Evolutionary conservation across 2,113 vertebrate genomes (phyloP), one percentile per base, ranked within the genome.

Genomic region (Synodontis membranacea): DNA sequence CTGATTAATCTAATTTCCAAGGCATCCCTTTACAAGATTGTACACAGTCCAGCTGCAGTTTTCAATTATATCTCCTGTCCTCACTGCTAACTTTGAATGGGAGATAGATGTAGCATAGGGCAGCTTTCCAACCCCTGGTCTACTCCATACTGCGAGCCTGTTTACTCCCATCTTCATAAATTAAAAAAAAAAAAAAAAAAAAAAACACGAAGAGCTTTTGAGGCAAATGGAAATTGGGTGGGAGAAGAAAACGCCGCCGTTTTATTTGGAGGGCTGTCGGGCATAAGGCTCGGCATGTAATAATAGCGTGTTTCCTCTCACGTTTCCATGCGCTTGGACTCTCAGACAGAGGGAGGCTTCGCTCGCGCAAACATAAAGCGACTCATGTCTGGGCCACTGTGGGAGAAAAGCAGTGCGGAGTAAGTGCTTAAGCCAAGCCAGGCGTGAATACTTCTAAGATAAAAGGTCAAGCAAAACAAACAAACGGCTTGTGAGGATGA

Each of bases 1-100:
- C 96, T 97, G 97, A 98, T 99, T 97, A 97, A 98, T 99, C 97
- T 99, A 97, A 99, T 99, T 98, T 98, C 96, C 97, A 96, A 97
- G 97, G 96, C 96, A 98, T 97, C 97, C 95, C 88, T 96, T 96
- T 98, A 97, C 96, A 97, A 97, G 97, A 97, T 96, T 96, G 94
- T 97, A 96, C 97, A 98, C 96, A 97, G 96, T 96, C 95, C 94
- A 96, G 94, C 94, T 96, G 96, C 96, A 98, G 95, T 97, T 97
- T 98, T 97, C 97, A 98, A 98, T 99, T 98, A 98, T 97, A 97
- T 97, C 94, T 95, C 96, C 97, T 98, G 97, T 99, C 97, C 97
- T 97, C 96, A 94, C 96, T 93, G 93, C 91, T 95, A 96, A 96
- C 95, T 96, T 95, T 95, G 93, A 94, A 94, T 93, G 94, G 93